Percentiles rank a stretch among this genome's conserved stretches.
phyloP scores from a whole-genome alignment of 1,140 invertebrate species.

The Pomphorhynchus laevis region DNA sequence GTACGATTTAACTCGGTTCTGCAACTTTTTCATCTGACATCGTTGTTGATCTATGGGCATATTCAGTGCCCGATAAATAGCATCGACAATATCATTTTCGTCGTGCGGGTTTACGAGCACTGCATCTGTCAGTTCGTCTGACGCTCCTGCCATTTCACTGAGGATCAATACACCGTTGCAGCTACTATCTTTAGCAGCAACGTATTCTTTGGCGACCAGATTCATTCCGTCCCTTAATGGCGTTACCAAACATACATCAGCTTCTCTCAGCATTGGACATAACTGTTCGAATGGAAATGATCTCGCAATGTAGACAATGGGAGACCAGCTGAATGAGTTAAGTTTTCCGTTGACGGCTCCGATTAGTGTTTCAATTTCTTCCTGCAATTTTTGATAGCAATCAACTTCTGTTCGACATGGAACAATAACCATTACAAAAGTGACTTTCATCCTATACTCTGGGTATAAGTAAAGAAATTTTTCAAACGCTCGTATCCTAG shows the following conservation, averaged over 20 bases:
- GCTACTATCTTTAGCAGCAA: too few relatives aligned
- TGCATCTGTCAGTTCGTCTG: slow-evolving; percentile 26
- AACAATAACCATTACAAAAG: slow-evolving; percentile 43
- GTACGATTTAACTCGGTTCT: too few relatives aligned
- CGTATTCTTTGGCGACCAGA: slow-evolving; percentile 58
- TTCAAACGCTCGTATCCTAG: slow-evolving; percentile 44
- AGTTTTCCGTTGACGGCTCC: slow-evolving; percentile 48
- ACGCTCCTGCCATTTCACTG: slow-evolving; percentile 51
- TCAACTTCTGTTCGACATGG: slow-evolving; percentile 52
- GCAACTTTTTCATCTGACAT: too few relatives aligned
- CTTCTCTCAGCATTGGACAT: slow-evolving; percentile 37
- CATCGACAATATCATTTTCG: slow-evolving; percentile 42
- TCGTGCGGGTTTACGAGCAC: slow-evolving; percentile 58
- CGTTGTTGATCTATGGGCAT: too few relatives aligned
- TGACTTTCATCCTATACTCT: slow-evolving; percentile 39
- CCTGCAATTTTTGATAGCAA: slow-evolving; percentile 52
- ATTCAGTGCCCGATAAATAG: slow-evolving; percentile 42
- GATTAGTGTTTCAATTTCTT: slow-evolving; percentile 52
- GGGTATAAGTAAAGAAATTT: slow-evolving; percentile 42
- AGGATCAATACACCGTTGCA: slow-evolving; percentile 56
- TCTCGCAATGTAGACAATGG: slow-evolving; percentile 53
- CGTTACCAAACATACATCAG: slow-evolving; percentile 44
- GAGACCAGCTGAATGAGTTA: slow-evolving; percentile 40
- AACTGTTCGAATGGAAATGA: slow-evolving; percentile 41
- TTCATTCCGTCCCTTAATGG: slow-evolving; percentile 62